Evolutionary conservation across 2,797 vertebrate genomes (phyloP), one percentile per base, ranked within the genome.

Genomic region (Peromyscus attwateri): DNA sequence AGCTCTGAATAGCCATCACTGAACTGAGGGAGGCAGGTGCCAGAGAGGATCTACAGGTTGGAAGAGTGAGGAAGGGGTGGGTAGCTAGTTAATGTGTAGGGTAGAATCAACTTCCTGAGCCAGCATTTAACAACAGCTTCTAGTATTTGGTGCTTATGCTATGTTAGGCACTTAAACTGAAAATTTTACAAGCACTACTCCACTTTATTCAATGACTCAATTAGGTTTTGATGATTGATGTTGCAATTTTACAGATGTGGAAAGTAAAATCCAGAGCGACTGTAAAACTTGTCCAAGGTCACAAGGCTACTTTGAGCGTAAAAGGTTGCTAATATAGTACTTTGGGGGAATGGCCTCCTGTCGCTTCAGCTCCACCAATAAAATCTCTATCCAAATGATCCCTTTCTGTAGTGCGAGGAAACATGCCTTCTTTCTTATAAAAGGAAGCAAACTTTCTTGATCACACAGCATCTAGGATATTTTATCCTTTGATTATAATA

Each of bases 241-340:
- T 46, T 16, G 13, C 9, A 55, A 2, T 55, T 87, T 92, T 70
- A 87, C 23, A 87, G 71, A 60, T 71, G 57, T 89, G 37, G 83
- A 95, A 95, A 91, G 14, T 79, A 23, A 94, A 89, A 46, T 66
- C 75, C 16, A 17, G n/a, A 81, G 25, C 80, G 37, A 79, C n/a
- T 71, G 55, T 37, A 68, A 79, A 92, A 94, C 23, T 70, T 89
- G 43, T 4, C 49, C 77, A 55, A 81, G 66, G 68, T 57, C 43
- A 85, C 43, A 64, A 3, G 40, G 62, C 43, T 77, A 62, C n/a
- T 75, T 11, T 27, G n/a, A 79, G 31, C 37, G 29, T 46, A 9
- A 81, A 68, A 66, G 46, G 13, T 7, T 92, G 31, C 40, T 52
- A 95, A 88, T n/a, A n/a, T 21, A 14, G 17, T 43, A 83, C 5